A percentile compares a stretch with the other conserved stretches of the same genome.
phyloP scores from a whole-genome alignment of 1,140 invertebrate species.

The Cyrtorhinus lividipennis region DNA sequence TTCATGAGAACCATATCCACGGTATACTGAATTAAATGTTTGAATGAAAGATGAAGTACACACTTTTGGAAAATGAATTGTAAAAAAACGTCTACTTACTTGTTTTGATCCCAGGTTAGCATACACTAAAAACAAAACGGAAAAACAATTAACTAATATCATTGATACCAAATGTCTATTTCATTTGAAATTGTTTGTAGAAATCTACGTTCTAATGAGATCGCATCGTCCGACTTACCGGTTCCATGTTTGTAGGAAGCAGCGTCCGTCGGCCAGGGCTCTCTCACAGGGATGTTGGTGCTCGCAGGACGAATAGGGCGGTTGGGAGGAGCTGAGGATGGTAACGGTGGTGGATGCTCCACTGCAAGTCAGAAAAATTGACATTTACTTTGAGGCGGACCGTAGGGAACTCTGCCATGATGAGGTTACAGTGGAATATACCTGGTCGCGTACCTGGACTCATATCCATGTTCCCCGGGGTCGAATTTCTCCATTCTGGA shows the following conservation, averaged over 20 bases:
- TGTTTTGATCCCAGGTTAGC: slow-evolving; percentile 21
- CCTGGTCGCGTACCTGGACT: slow-evolving; percentile 12
- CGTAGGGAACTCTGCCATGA: too few relatives aligned
- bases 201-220: neutral
- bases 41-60: too few relatives aligned
- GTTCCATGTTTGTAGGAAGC: slow-evolving; percentile 25
- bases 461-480: slow-evolving; percentile 11
- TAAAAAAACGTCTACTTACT: neutral
- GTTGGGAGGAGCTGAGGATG: slow-evolving; percentile 25
- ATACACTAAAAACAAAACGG: slow-evolving; percentile 23
- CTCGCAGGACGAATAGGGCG: slow-evolving; percentile 16
- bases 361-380: too few relatives aligned
- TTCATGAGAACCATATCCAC: too few relatives aligned
- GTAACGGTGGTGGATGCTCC: slow-evolving; percentile 25
- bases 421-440: slow-evolving; percentile 25
- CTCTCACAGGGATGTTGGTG: slow-evolving; percentile 16
- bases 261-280: slow-evolving; percentile 26
- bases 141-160: neutral
- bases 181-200: neutral
- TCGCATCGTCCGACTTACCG: slow-evolving; percentile 20
- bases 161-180: neutral
- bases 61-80: too few relatives aligned
- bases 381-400: too few relatives aligned
- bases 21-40: too few relatives aligned
- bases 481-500: slow-evolving; percentile 21